Evolutionary conservation across 64 coral and sea anemone species (phyloP).

Genomic region (Stylophora pistillata): DNA sequence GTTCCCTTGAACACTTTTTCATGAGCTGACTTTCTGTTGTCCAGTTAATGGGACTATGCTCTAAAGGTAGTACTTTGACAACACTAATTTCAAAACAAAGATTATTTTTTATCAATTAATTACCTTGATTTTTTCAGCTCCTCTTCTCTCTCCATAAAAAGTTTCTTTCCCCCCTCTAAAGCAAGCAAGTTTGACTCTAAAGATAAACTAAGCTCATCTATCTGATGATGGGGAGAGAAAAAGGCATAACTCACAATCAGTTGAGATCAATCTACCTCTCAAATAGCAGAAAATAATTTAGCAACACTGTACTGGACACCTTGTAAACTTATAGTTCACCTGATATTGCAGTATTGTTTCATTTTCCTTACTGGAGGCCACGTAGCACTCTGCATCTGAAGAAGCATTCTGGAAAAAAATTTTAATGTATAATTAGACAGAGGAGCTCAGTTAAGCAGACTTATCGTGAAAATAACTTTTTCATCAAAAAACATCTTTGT

Average conservation of each 20-base stretch:
- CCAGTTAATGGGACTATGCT: too few species aligned
- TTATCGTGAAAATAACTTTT: too few species aligned
- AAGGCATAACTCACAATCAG: neutral
- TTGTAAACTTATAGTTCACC: neutral
- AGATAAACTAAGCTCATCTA: constrained; percentile 33
- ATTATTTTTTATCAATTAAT: neutral
- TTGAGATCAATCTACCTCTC: neutral
- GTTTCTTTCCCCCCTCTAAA: constrained; percentile 21
- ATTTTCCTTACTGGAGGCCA: constrained; percentile 21
- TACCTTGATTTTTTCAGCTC: constrained; percentile 4
- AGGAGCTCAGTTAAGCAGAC: too few species aligned
- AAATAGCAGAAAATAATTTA: neutral
- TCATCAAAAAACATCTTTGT: too few species aligned
- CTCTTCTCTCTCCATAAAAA: neutral
- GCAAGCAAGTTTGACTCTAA: constrained; percentile 19
- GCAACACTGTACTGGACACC: too few species aligned
- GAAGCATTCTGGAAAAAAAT: constrained; percentile 15
- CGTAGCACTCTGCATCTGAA: constrained; percentile 13
- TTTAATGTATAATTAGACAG: neutral
- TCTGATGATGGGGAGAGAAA: neutral
- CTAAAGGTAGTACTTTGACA: neutral
- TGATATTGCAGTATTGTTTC: constrained; percentile 38
- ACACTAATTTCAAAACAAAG: neutral
- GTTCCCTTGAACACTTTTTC: too few species aligned
- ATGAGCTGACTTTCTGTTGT: too few species aligned